Evolutionary conservation across 1,140 invertebrate species (phyloP).

Genomic region (Rhizoglyphus robini): DNA sequence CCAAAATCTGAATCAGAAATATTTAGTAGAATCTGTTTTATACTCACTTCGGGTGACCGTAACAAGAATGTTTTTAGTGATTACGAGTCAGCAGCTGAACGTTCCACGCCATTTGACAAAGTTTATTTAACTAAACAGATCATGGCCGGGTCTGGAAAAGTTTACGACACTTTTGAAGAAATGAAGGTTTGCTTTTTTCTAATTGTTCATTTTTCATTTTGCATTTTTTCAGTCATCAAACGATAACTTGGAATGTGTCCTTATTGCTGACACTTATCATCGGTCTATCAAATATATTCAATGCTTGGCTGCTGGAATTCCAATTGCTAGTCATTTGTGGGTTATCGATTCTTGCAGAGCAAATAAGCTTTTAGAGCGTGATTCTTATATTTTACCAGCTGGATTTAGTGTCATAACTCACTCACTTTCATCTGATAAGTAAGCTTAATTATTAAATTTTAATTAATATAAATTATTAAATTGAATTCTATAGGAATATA

Average conservation of each 20-base stretch:
- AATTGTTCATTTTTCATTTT: constrained; percentile 11
- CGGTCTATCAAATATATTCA: constrained; percentile 36
- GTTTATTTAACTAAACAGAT: constrained; percentile 30
- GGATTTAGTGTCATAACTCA: constrained; percentile 33
- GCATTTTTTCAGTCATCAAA: background rate
- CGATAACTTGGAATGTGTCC: constrained; percentile 25
- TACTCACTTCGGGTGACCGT: constrained; percentile 9
- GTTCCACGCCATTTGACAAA: constrained; percentile 31
- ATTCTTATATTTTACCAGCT: constrained; percentile 32
- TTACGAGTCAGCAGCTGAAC: background rate
- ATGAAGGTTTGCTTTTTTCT: constrained; percentile 25
- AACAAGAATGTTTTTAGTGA: background rate
- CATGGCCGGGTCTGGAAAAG: constrained; percentile 29
- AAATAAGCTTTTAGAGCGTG: constrained; percentile 26
- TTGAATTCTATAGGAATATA: constrained; percentile 15
- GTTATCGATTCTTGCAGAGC: constrained; percentile 30
- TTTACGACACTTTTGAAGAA: constrained; percentile 31
- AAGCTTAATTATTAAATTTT: background rate
- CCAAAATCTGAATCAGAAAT: background rate
- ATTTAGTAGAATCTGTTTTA: background rate
- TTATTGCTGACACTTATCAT: constrained; percentile 33
- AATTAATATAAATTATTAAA: background rate
- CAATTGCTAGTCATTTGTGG: constrained; percentile 35
- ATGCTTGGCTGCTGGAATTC: constrained; percentile 33
- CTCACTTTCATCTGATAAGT: constrained; percentile 23